Evolutionary conservation across 2,888 invertebrate genomes (phyloP).

Genomic region (Strigamia maritima): DNA sequence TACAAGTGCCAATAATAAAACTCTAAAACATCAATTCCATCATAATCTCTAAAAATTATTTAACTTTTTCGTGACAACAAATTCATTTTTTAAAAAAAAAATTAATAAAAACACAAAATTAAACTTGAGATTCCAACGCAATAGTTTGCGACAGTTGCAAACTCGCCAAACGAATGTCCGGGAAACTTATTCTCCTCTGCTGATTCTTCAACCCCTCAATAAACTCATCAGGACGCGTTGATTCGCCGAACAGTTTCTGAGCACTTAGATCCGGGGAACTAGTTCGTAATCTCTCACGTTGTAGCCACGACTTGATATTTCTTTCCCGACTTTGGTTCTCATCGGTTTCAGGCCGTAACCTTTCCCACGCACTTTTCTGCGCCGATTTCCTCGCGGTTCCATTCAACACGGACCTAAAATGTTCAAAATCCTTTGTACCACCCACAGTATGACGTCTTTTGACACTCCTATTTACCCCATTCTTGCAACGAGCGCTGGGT

Average conservation of each 20-base stretch:
- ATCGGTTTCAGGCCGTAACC: constrained; percentile 48
- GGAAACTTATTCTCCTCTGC: background rate
- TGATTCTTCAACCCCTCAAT: background rate
- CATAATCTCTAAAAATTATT: background rate
- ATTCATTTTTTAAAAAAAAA: no score
- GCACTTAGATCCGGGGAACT: constrained; percentile 60
- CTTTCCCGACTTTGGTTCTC: constrained; percentile 35
- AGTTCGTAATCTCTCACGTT: constrained; percentile 59
- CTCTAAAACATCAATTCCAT: background rate
- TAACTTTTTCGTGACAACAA: no score
- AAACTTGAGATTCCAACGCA: constrained; percentile 35
- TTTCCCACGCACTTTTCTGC: constrained; percentile 50
- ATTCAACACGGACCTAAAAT: constrained; percentile 54
- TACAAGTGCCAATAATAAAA: background rate
- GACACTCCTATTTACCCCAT: constrained; percentile 49
- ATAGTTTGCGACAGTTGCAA: background rate
- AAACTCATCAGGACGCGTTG: background rate
- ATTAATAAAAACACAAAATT: background rate
- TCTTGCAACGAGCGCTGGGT: background rate
- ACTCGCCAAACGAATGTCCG: background rate
- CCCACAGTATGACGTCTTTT: constrained; percentile 89
- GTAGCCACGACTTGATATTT: constrained; percentile 51
- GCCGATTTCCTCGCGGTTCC: constrained; percentile 31
- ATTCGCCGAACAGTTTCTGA: background rate
- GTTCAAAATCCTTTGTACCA: constrained; percentile 81